Conservation (phyloP, 92 coral and sea anemone genomes). For the Anthopleura xanthogrammica region DNA sequence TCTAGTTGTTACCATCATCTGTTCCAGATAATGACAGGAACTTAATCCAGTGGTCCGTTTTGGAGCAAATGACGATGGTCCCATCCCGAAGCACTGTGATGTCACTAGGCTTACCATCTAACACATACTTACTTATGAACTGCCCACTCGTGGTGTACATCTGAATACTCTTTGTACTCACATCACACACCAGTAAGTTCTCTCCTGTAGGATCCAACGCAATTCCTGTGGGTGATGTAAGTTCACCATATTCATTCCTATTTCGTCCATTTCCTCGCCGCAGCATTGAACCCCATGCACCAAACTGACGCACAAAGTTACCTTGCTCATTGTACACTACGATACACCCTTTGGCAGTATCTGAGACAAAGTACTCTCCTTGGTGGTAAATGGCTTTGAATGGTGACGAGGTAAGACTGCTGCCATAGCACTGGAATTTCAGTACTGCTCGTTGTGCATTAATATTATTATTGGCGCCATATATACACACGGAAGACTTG, state of each 20-base stretch:
- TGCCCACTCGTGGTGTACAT: conserved; percentile 44
- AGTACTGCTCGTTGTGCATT: conserved; percentile 31
- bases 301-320: conserved; percentile 46
- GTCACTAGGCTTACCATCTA: conserved; percentile 48
- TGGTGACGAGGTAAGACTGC: conserved; percentile 46
- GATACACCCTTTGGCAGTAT: conserved; percentile 45
- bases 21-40: conserved; percentile 35
- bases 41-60: conserved; percentile 52
- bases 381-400: conserved; percentile 44
- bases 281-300: conserved; percentile 41
- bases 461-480: conserved; percentile 22
- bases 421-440: conserved; percentile 45
- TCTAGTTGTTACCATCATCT: conserved; percentile 3
- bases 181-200: conserved; percentile 41
- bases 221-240: conserved; percentile 48
- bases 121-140: conserved; percentile 34
- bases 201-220: conserved; percentile 32
- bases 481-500: conserved; percentile 41
- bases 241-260: conserved; percentile 40
- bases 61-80: conserved; percentile 44
- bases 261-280: conserved; percentile 42
- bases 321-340: conserved; percentile 49
- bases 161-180: conserved; percentile 49
- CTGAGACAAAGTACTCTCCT: conserved; percentile 52
- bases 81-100: conserved; percentile 41